These are phyloP conservation scores for Listronotus bonariensis DNA, from an alignment of 1,140 invertebrate species.

Conservation along the genomic window DNA sequence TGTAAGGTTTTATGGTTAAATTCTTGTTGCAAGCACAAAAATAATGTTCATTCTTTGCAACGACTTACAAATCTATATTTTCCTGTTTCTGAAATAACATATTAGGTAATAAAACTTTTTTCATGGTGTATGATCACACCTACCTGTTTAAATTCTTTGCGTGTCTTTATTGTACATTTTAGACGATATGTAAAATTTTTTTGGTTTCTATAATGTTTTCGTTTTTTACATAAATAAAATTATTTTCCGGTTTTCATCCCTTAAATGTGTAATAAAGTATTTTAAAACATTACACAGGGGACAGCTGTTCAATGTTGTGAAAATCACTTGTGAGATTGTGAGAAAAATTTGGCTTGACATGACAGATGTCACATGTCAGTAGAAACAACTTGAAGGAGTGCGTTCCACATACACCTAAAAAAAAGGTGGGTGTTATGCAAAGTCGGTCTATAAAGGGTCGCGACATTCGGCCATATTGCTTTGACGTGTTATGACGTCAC, in stretches of 20 bases:
- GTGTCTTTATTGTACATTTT: conserved; percentile 20
- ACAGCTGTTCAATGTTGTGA: conserved; percentile 7
- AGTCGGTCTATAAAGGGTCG: too few species aligned
- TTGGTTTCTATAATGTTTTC: background rate
- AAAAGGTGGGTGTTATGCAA: too few species aligned
- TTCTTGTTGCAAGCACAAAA: conserved; percentile 1
- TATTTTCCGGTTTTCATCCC: conserved; percentile 8
- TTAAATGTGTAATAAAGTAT: background rate
- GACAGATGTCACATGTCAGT: too few species aligned
- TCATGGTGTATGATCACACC: conserved; percentile 21
- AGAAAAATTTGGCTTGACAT: too few species aligned
- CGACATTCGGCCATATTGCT: too few species aligned
- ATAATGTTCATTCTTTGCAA: conserved; percentile 2
- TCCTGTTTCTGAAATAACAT: conserved; percentile 9
- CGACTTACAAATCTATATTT: background rate
- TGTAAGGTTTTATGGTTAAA: background rate
- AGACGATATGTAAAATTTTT: conserved; percentile 12
- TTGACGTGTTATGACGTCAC: too few species aligned
- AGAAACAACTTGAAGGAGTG: too few species aligned
- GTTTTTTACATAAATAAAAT: conserved; percentile 3
- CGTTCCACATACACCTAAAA: too few species aligned
- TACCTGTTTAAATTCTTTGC: conserved; percentile 19
- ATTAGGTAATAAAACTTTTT: conserved; percentile 1
- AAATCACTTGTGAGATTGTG: too few species aligned
- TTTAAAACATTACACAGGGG: background rate